A percentile compares a stretch with the other conserved stretches of the same genome.
Conservation (phyloP, 1,140 invertebrate species). For the Solen grandis region DNA sequence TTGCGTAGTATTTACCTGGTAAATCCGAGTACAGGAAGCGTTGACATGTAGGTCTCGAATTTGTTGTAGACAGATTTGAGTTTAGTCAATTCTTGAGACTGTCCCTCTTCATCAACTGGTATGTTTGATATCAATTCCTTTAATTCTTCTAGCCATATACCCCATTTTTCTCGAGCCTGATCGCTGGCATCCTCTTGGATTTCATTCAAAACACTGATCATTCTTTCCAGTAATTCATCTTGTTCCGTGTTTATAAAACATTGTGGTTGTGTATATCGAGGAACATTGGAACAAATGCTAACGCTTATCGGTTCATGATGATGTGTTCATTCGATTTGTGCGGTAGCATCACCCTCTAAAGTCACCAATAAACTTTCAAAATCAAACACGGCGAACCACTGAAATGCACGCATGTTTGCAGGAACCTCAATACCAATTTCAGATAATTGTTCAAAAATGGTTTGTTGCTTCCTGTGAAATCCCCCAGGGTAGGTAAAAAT, state of each 20-base stretch:
- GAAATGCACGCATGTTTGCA: too few relatives aligned
- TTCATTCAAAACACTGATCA: background rate
- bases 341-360: too few relatives aligned
- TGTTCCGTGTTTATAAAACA: background rate
- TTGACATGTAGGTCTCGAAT: conserved; percentile 7
- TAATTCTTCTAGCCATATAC: background rate
- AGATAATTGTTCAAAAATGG: conserved; percentile 20
- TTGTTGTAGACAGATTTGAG: background rate
- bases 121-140: background rate
- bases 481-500: conserved; percentile 4
- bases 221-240: background rate
- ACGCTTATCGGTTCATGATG: too few relatives aligned
- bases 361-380: too few relatives aligned
- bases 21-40: conserved; percentile 29
- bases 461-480: background rate
- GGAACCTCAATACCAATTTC: conserved; percentile 12
- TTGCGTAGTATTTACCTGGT: background rate
- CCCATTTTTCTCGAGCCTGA: background rate
- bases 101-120: background rate
- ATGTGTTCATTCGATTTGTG: too few relatives aligned
- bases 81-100: background rate
- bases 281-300: background rate
- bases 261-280: background rate
- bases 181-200: background rate
- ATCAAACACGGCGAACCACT: too few relatives aligned